A percentile compares a stretch with the other conserved stretches of the same genome.
Evolutionary conservation across 2,888 invertebrate genomes (phyloP).

Genomic region (Chrysolina americana): DNA sequence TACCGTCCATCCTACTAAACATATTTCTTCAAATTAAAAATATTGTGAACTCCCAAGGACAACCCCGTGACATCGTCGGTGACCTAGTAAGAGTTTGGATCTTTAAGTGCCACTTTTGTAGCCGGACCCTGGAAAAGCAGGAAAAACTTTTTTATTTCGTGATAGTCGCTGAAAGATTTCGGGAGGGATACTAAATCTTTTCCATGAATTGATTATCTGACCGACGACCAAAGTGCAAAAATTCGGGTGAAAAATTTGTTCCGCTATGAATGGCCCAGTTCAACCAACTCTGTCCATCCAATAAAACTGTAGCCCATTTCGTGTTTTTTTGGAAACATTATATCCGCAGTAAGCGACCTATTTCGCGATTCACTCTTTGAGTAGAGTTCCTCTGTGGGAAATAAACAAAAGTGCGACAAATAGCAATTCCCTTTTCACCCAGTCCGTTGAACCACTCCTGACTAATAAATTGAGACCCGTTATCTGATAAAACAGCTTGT

Average conservation of each 20-base stretch:
- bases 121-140: constrained; percentile 23
- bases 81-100: constrained; percentile 24
- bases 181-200: constrained; percentile 19
- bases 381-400: constrained; percentile 37
- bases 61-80: constrained; percentile 1
- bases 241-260: constrained; percentile 23
- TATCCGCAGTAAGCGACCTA: constrained; percentile 22
- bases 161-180: constrained; percentile 3
- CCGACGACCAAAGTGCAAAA: constrained; percentile 22
- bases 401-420: constrained; percentile 30
- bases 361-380: constrained; percentile 30
- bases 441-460: not conserved
- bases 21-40: constrained; percentile 19
- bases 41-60: constrained; percentile 17
- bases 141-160: constrained; percentile 34
- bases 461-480: constrained; percentile 23
- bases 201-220: not conserved
- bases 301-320: constrained; percentile 21
- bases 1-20: not conserved
- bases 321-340: constrained; percentile 25
- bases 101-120: not conserved
- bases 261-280: constrained; percentile 22
- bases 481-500: constrained; percentile 11
- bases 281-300: constrained; percentile 7
- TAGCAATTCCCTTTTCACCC: not conserved